Evolutionary conservation across 2,888 invertebrate species (phyloP), one percentile per base, ranked within the genome.

Genomic region (Erpobdella octoculata): DNA sequence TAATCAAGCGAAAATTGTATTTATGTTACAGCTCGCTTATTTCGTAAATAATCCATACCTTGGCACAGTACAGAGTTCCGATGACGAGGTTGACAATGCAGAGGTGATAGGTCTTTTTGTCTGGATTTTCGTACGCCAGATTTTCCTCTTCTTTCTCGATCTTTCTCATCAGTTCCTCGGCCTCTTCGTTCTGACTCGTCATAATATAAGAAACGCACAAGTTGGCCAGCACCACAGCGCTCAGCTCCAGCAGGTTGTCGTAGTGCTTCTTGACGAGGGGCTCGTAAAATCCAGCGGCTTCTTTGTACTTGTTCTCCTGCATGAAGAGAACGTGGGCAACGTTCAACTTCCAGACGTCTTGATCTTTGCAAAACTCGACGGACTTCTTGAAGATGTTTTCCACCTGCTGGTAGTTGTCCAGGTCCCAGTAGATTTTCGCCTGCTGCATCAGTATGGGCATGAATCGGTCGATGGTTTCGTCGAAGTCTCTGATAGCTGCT

Each of bases 391-490:
- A 96, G 76, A 96, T 93, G 81, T 93, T 92, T 82, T 97, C 96
- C 1, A 98, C 96, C 80, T 95, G 93, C 1, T 89, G 87, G 79
- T 96, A 98, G 81, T 97, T 93, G 81, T 93, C 93, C 82, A 91
- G 87, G 76, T 97, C 93, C 97, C 98, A 98, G 80, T 93, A 94
- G 76, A 98, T 93, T 86, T 95, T 96, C 0, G 97, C 96, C 83
- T 98, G 93, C 0, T 95, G 93, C 97, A 99, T 97, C n/a, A 97
- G 87, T 0, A 96, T 93, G 0, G 98, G 97, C 74, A 98, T 89
- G 80, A 75, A 85, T 84, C 81, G 86, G 80, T 93, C 93, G 75
- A 95, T 82, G 0, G 91, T 89, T 78, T 91, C 91, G 80, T 96
- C 92, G 80, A 93, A 94, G 80, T 93, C 92, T 71, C 91, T 89